A percentile compares a stretch with the other conserved stretches of the same genome.
phyloP scores from a whole-genome alignment of 2,113 vertebrate species.

The Mastomys coucha region DNA sequence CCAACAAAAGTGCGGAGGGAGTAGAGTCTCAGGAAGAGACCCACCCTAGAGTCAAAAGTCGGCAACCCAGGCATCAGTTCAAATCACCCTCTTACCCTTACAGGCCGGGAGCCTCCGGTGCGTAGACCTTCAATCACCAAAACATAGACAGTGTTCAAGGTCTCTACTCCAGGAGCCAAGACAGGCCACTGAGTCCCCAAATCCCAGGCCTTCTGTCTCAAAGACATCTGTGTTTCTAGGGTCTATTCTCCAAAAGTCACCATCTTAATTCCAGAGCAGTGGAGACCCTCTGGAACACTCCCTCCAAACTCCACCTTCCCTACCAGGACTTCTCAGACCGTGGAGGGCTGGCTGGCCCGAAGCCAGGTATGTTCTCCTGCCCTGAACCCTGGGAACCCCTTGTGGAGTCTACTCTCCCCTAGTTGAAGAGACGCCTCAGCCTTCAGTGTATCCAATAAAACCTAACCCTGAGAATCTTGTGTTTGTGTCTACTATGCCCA shows the following conservation, averaged over 20 bases:
- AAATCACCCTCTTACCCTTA: background rate
- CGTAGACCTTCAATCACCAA: constrained; percentile 34
- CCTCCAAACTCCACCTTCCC: background rate
- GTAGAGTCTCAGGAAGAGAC: background rate
- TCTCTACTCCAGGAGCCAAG: constrained; percentile 37
- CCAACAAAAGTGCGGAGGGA: constrained; percentile 36
- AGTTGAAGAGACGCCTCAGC: constrained; percentile 58
- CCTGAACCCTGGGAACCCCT: constrained; percentile 74
- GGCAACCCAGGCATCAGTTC: background rate
- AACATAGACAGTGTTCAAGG: background rate
- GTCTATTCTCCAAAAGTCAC: background rate
- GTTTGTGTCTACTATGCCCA: constrained; percentile 4
- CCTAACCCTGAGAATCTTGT: background rate
- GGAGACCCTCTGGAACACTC: constrained; percentile 47
- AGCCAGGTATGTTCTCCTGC: constrained; percentile 73
- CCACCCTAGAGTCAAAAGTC: background rate
- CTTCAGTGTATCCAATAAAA: constrained; percentile 67
- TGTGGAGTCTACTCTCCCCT: constrained; percentile 78
- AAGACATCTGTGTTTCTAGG: constrained; percentile 15
- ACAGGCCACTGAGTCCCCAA: constrained; percentile 16
- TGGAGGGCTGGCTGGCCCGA: constrained; percentile 71
- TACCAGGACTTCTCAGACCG: constrained; percentile 31
- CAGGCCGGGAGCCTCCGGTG: background rate
- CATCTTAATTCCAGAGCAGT: constrained; percentile 56
- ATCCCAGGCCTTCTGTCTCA: constrained; percentile 28